Evolutionary conservation across 2,113 vertebrate species (phyloP).

Genomic region (Rhabdornis inornatus): DNA sequence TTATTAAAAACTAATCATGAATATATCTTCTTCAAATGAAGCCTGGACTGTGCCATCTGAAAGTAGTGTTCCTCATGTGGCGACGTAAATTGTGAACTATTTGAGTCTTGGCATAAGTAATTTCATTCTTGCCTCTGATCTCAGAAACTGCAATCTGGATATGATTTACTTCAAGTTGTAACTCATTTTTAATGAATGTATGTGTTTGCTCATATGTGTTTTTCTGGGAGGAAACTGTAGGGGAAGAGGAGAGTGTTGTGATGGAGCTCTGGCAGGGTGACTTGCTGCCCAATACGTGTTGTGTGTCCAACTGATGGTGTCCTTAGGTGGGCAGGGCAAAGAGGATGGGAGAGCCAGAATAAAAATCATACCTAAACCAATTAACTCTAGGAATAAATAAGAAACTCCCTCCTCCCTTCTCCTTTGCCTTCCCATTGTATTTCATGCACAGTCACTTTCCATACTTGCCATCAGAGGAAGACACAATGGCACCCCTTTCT

Average conservation of each 20-base stretch:
- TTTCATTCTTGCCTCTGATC: constrained; percentile 51
- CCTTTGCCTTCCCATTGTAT: not conserved
- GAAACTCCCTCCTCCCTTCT: not conserved
- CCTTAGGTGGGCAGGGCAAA: not conserved
- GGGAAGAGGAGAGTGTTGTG: not conserved
- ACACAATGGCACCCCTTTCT: not conserved
- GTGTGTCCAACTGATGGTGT: fast-evolving
- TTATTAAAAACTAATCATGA: constrained; percentile 61
- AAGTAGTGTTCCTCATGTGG: constrained; percentile 2
- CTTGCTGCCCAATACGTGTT: fast-evolving
- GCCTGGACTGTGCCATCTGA: constrained; percentile 1
- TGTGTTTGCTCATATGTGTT: not conserved
- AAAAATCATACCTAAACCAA: not conserved
- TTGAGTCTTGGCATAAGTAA: constrained; percentile 43
- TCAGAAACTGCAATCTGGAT: constrained; percentile 38
- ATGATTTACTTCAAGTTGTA: constrained; percentile 53
- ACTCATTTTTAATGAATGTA: constrained; percentile 40
- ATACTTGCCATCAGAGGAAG: not conserved
- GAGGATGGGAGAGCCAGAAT: not conserved
- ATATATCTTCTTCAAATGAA: constrained; percentile 42
- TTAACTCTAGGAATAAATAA: not conserved
- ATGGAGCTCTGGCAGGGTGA: not conserved
- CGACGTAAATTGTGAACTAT: constrained; percentile 13
- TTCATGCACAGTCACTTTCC: not conserved
- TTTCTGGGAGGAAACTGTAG: not conserved